A percentile compares a stretch with the other conserved stretches of the same genome.
These are phyloP conservation scores for Brachypteracias leptosomus DNA, from an alignment of 2,113 vertebrate genomes.

Conservation along the genomic window DNA sequence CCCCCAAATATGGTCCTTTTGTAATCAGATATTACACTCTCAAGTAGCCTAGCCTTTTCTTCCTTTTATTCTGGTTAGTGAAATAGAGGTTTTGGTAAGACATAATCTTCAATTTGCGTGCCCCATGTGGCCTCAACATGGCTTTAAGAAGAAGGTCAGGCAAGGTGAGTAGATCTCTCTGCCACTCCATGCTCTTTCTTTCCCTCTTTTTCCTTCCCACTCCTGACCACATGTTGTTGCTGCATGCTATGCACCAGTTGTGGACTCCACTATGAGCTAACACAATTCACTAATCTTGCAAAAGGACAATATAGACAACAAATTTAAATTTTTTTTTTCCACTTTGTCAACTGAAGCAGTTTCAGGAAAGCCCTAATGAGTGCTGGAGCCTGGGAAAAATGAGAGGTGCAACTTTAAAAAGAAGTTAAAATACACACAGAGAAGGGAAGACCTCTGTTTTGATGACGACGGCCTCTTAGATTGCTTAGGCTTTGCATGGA, in stretches of 20 bases:
- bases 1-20: not conserved
- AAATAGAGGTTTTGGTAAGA: not conserved
- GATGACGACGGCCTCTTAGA: not conserved
- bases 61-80: not conserved
- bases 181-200: not conserved
- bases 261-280: not conserved
- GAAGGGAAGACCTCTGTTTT: not conserved
- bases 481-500: not conserved
- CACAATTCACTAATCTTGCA: not conserved
- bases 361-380: not conserved
- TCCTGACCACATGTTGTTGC: not conserved
- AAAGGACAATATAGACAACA: not conserved
- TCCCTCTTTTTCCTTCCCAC: not conserved
- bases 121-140: not conserved
- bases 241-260: not conserved
- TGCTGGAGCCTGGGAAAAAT: not conserved
- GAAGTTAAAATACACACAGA: not conserved
- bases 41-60: not conserved
- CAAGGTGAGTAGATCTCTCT: not conserved
- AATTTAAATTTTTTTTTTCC: not conserved
- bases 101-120: not conserved
- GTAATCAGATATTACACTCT: not conserved
- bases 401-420: not conserved
- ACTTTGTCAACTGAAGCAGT: not conserved
- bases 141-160: not conserved